Conservation (phyloP, 2,113 vertebrate species). For the Mirza zaza region DNA sequence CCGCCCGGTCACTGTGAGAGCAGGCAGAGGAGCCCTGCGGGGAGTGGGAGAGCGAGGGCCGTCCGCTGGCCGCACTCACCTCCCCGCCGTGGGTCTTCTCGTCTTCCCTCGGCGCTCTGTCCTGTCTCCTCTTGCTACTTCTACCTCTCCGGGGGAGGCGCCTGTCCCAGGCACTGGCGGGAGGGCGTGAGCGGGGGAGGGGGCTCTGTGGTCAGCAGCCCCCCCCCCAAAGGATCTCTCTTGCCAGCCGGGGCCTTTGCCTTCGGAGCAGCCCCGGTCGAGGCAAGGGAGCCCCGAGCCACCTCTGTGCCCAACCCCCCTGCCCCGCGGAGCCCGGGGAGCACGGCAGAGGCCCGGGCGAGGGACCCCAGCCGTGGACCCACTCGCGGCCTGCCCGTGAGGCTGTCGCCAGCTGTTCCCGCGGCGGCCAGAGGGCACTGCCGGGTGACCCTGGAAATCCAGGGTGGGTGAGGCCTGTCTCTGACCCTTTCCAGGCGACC, state of each 20-base stretch:
- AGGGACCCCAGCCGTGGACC: not conserved
- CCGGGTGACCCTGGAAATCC: constrained; percentile 74
- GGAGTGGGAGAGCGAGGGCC: rapidly evolving
- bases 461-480: constrained; percentile 77
- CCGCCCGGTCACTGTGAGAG: not conserved
- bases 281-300: not conserved
- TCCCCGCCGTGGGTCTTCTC: rapidly evolving
- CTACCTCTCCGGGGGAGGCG: rapidly evolving
- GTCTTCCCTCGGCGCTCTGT: rapidly evolving
- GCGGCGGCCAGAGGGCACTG: not conserved
- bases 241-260: rapidly evolving
- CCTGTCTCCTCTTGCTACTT: rapidly evolving
- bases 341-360: too few relatives aligned
- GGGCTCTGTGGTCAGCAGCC: not conserved
- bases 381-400: not conserved
- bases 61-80: not conserved
- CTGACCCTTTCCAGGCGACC: constrained; percentile 61
- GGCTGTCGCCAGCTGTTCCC: not conserved
- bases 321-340: not conserved
- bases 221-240: not conserved
- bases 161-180: rapidly evolving
- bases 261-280: not conserved
- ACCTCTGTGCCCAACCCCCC: not conserved
- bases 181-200: rapidly evolving
- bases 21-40: not conserved